phyloP scores from a whole-genome alignment of 2,797 vertebrate genomes.

The Sebastes oblongus region DNA sequence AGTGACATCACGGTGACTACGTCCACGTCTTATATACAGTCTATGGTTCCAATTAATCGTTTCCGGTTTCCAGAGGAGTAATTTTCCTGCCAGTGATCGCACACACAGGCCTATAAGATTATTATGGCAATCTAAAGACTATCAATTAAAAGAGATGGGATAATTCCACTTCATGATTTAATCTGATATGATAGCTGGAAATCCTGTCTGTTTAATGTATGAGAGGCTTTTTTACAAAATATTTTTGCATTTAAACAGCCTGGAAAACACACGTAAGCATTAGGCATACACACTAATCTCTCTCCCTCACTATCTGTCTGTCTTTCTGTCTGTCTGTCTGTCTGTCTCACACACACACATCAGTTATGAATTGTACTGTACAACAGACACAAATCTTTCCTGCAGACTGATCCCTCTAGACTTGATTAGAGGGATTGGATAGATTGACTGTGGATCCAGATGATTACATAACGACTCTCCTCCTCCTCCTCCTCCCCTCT shows the following conservation, averaged over 20 bases:
- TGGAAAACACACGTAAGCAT: neutral
- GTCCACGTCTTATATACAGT: too few species aligned
- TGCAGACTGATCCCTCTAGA: conserved; percentile 15
- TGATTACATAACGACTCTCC: conserved; percentile 35
- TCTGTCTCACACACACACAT: neutral
- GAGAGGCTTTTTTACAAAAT: neutral
- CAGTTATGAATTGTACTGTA: neutral
- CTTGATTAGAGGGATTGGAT: conserved; percentile 46
- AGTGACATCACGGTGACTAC: too few species aligned
- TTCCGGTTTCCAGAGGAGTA: too few species aligned
- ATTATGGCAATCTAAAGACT: neutral
- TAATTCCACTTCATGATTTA: neutral
- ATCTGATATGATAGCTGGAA: neutral
- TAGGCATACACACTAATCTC: neutral
- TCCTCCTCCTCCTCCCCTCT: neutral
- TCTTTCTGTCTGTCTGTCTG: neutral
- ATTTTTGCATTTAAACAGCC: neutral
- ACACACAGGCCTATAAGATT: neutral
- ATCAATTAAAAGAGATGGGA: neutral
- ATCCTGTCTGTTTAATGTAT: neutral
- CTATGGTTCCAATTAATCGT: neutral
- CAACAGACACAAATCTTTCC: neutral
- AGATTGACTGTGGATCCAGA: conserved; percentile 31
- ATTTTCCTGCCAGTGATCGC: neutral
- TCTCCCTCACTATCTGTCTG: neutral